These are phyloP conservation scores for Muscina levida DNA, from an alignment of 2,888 invertebrate genomes.

Conservation along the genomic window DNA sequence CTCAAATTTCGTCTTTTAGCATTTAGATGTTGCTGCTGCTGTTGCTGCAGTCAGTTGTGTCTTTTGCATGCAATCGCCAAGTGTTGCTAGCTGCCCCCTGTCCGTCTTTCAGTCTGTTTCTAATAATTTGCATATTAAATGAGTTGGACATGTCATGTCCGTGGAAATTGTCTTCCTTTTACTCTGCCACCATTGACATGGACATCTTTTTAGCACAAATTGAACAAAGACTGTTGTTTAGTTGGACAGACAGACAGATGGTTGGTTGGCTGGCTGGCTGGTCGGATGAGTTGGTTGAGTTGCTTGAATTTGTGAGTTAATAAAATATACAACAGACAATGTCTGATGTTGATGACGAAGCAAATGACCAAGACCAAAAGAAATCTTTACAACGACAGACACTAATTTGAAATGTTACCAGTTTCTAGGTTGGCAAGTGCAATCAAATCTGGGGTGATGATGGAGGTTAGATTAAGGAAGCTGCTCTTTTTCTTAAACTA, in stretches of 20 bases:
- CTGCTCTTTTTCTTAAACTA: not conserved
- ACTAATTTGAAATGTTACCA: conserved; percentile 53
- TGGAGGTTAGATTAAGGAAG: conserved; percentile 1
- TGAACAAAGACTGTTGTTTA: conserved; percentile 45
- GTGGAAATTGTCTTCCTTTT: conserved; percentile 32
- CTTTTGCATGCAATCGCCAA: conserved; percentile 31
- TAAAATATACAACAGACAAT: conserved; percentile 55
- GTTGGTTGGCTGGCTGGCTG: too few species aligned
- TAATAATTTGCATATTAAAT: conserved; percentile 66
- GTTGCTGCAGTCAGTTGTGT: not conserved
- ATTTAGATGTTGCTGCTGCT: conserved; percentile 8
- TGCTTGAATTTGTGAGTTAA: conserved; percentile 50
- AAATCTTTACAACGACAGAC: conserved; percentile 20
- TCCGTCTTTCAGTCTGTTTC: conserved; percentile 33
- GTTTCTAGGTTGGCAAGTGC: conserved; percentile 30
- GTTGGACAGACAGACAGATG: too few species aligned
- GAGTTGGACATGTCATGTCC: conserved; percentile 61
- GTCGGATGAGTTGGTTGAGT: conserved; percentile 5
- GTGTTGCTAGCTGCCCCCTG: not conserved
- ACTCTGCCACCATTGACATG: conserved; percentile 22
- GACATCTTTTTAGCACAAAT: conserved; percentile 35
- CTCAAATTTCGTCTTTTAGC: conserved; percentile 13
- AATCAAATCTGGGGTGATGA: conserved; percentile 15
- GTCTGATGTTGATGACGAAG: conserved; percentile 5
- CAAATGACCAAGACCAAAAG: not conserved